Percentiles rank a stretch among this genome's conserved stretches.
These are phyloP conservation scores for Anas platyrhynchos DNA, from an alignment of 2,113 vertebrate species.

Conservation along the genomic window DNA sequence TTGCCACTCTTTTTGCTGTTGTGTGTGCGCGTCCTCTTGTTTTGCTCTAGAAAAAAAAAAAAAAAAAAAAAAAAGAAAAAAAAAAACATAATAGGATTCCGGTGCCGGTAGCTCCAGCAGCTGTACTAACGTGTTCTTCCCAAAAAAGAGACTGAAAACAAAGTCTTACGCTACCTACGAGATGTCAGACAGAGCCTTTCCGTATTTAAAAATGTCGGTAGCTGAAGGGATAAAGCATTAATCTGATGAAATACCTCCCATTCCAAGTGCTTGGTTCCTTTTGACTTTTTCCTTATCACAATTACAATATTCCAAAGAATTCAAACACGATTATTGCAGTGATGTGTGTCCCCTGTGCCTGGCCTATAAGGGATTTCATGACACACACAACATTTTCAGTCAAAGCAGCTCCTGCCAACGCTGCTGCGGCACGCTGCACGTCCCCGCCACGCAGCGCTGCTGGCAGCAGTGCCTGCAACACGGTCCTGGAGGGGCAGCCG, in stretches of 20 bases:
- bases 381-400: background rate
- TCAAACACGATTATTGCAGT: background rate
- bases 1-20: slow-evolving; percentile 27
- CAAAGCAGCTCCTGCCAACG: background rate
- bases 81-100: background rate
- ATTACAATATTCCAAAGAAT: background rate
- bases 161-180: background rate
- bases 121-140: background rate
- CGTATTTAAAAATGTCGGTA: background rate
- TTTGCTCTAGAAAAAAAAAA: background rate
- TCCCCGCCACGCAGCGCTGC: background rate
- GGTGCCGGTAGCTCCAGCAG: background rate
- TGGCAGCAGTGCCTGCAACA: background rate
- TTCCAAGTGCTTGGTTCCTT: background rate
- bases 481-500: background rate
- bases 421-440: background rate
- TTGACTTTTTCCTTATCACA: background rate
- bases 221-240: background rate
- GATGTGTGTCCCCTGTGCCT: background rate
- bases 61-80: background rate
- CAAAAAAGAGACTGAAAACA: background rate
- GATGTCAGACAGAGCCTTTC: background rate
- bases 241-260: background rate
- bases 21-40: background rate
- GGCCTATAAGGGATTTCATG: background rate